phyloP scores from a whole-genome alignment of 2,113 vertebrate genomes.

The Platysteira castanea region DNA sequence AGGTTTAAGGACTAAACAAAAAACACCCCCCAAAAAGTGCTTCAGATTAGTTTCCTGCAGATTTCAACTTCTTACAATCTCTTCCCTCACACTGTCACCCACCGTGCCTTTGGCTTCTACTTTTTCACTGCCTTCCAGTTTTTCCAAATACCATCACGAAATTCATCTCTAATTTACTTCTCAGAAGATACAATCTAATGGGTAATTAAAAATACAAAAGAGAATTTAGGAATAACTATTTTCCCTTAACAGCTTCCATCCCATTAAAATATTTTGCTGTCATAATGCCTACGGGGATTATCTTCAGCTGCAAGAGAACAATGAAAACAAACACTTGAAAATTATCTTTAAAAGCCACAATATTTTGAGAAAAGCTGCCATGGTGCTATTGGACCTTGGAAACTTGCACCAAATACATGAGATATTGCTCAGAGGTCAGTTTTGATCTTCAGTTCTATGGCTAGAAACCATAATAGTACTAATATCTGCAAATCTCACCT shows the following conservation, averaged over 20 bases:
- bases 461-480: neutral
- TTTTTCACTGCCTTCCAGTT: neutral
- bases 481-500: neutral
- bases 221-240: neutral
- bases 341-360: slow-evolving; percentile 5
- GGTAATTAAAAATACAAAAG: slow-evolving; percentile 21
- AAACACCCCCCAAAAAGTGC: neutral
- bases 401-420: neutral
- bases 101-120: neutral
- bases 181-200: slow-evolving; percentile 11
- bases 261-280: slow-evolving; percentile 17
- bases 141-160: neutral
- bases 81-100: neutral
- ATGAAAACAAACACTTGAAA: slow-evolving; percentile 38
- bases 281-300: neutral
- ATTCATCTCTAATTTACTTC: neutral
- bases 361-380: slow-evolving; percentile 13
- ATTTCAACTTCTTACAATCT: neutral
- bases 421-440: neutral
- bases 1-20: neutral
- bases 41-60: neutral
- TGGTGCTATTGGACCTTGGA: neutral
- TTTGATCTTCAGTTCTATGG: neutral
- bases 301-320: slow-evolving; percentile 14
- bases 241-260: neutral